These are phyloP conservation scores for Nannoperca obscura DNA, from an alignment of 2,797 vertebrate genomes.

Conservation along the genomic window DNA sequence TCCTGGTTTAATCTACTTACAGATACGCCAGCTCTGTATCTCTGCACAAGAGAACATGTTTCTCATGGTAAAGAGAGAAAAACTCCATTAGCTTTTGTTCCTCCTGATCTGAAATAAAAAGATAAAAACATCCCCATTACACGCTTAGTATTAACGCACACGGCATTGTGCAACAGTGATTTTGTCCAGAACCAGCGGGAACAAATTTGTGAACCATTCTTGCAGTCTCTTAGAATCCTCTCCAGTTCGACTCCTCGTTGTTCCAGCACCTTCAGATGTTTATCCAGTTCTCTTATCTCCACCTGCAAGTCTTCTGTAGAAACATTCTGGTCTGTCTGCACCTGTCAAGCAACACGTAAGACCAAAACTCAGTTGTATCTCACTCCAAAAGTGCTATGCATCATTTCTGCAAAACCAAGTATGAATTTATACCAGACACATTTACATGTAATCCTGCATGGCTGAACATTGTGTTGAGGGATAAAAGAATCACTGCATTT, in stretches of 20 bases:
- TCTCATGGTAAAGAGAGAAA: conserved; percentile 92
- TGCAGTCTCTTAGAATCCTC: conserved; percentile 85
- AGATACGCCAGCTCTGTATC: conserved; percentile 91
- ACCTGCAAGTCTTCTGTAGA: conserved; percentile 87
- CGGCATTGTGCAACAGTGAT: background rate
- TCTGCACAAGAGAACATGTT: conserved; percentile 87
- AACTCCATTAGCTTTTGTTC: conserved; percentile 91
- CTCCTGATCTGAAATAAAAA: conserved; percentile 85
- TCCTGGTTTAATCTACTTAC: conserved; percentile 81
- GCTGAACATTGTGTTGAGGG: background rate
- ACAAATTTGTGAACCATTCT: conserved; percentile 78
- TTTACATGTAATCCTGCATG: background rate
- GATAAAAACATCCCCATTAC: background rate
- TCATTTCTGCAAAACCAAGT: background rate
- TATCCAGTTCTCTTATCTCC: conserved; percentile 88
- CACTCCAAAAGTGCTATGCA: background rate
- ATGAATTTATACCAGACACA: background rate
- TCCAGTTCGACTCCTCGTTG: conserved; percentile 89
- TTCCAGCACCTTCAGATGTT: conserved; percentile 89
- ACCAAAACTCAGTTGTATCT: background rate
- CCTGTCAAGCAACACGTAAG: conserved; percentile 76
- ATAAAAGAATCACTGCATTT: background rate
- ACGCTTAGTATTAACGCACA: background rate
- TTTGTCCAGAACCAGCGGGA: background rate
- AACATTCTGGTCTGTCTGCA: conserved; percentile 88